Conservation (phyloP, 2,113 vertebrate species). For the Suricata suricatta region DNA sequence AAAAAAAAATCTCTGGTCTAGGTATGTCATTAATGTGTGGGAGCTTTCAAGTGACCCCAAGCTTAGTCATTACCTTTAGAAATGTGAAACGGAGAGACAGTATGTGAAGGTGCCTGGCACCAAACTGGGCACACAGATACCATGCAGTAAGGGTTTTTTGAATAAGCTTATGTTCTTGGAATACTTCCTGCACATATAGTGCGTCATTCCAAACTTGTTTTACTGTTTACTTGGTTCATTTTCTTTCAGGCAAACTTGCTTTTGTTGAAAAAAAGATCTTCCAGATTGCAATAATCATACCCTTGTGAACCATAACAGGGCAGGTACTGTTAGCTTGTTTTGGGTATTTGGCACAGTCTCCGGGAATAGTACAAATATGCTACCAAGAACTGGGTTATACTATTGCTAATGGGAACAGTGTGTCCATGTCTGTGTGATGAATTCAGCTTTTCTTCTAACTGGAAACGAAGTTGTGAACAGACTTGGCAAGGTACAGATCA, state of each 20-base stretch:
- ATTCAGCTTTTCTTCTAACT: slow-evolving; percentile 74
- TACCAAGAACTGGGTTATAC: slow-evolving; percentile 69
- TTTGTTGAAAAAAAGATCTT: slow-evolving; percentile 52
- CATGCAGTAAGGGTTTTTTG: neutral
- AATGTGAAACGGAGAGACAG: neutral
- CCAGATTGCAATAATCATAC: slow-evolving; percentile 52
- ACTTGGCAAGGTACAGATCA: slow-evolving; percentile 63
- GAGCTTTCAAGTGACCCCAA: neutral
- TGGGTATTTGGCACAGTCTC: slow-evolving; percentile 51
- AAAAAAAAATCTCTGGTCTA: neutral
- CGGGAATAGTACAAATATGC: slow-evolving; percentile 65
- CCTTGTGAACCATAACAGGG: slow-evolving; percentile 70
- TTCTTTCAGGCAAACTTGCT: slow-evolving; percentile 56
- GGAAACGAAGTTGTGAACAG: slow-evolving; percentile 69
- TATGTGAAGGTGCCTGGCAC: neutral
- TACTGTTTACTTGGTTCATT: slow-evolving; percentile 45
- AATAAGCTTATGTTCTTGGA: slow-evolving; percentile 13
- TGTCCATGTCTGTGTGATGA: slow-evolving; percentile 69
- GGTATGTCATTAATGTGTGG: neutral
- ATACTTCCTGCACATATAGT: slow-evolving; percentile 11
- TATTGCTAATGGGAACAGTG: slow-evolving; percentile 64
- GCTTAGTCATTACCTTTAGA: slow-evolving; percentile 21
- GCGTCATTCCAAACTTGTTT: slow-evolving; percentile 41
- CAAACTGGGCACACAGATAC: neutral
- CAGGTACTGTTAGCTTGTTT: slow-evolving; percentile 69